These are phyloP conservation scores for Lepetodrilus schrolli DNA, from an alignment of 2,888 invertebrate species.

Conservation along the genomic window DNA sequence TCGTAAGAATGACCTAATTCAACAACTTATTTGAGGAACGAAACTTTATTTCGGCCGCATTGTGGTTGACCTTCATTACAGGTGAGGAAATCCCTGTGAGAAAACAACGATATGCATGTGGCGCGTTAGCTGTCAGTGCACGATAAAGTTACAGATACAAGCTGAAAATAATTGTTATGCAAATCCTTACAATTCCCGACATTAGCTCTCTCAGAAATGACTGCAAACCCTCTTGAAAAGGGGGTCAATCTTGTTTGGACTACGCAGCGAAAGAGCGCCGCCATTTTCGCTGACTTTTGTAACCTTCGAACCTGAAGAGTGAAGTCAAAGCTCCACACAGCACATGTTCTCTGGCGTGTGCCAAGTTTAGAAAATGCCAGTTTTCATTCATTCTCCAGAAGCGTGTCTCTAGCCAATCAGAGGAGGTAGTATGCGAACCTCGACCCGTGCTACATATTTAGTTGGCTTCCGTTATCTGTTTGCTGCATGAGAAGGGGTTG, in stretches of 20 bases:
- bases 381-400: slow-evolving; percentile 11
- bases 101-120: no score
- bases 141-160: no score
- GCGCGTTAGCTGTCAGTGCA: no score
- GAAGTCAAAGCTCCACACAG: slow-evolving; percentile 17
- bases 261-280: slow-evolving; percentile 17
- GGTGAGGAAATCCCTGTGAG: no score
- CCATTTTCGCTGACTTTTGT: slow-evolving; percentile 3
- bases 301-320: not conserved
- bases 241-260: not conserved
- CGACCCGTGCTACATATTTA: slow-evolving; percentile 8
- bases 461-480: slow-evolving; percentile 19
- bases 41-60: no score
- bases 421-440: not conserved
- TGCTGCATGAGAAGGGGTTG: not conserved
- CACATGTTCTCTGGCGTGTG: not conserved
- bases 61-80: no score
- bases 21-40: no score
- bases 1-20: no score
- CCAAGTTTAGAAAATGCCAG: not conserved
- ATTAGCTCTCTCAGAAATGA: not conserved
- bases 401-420: not conserved
- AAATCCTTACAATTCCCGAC: not conserved
- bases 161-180: no score
- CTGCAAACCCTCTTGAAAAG: slow-evolving; percentile 15